Conservation (phyloP, 2,113 vertebrate species). For the Callithrix jacchus region DNA sequence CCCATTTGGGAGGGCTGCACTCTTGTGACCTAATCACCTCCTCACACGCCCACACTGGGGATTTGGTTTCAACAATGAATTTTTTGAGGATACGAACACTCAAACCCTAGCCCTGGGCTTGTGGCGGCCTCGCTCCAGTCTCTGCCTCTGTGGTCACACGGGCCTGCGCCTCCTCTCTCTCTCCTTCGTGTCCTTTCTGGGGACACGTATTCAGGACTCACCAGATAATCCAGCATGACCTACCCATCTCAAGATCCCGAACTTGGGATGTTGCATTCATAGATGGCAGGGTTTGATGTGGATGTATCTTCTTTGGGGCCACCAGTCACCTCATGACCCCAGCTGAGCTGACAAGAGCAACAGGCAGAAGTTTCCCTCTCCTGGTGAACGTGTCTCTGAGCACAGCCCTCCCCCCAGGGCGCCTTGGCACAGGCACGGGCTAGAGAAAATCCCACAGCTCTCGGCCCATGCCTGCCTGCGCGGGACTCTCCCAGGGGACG, state of each 20-base stretch:
- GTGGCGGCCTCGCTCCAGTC: neutral
- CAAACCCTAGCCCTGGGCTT: neutral
- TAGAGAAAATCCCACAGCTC: neutral
- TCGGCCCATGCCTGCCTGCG: neutral
- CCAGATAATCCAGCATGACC: neutral
- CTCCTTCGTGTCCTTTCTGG: neutral
- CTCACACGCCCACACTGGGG: neutral
- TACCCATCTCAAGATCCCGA: neutral
- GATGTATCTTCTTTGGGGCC: neutral
- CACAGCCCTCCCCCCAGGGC: neutral
- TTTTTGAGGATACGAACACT: neutral
- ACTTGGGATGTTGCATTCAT: neutral
- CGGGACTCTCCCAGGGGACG: too few relatives aligned
- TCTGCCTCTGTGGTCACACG: neutral
- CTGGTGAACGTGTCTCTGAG: rapidly evolving
- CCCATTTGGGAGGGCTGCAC: neutral
- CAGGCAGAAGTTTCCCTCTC: neutral
- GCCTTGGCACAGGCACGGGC: too few relatives aligned
- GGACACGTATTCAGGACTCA: neutral
- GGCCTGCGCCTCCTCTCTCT: neutral
- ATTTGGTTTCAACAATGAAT: neutral
- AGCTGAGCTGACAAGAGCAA: neutral
- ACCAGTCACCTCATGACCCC: neutral
- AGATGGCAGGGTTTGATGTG: neutral
- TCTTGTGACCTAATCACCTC: neutral